Evolutionary conservation across 1,140 invertebrate genomes (phyloP), one percentile per base, ranked within the genome.

Genomic region (Pseudomyrmex concolor): DNA sequence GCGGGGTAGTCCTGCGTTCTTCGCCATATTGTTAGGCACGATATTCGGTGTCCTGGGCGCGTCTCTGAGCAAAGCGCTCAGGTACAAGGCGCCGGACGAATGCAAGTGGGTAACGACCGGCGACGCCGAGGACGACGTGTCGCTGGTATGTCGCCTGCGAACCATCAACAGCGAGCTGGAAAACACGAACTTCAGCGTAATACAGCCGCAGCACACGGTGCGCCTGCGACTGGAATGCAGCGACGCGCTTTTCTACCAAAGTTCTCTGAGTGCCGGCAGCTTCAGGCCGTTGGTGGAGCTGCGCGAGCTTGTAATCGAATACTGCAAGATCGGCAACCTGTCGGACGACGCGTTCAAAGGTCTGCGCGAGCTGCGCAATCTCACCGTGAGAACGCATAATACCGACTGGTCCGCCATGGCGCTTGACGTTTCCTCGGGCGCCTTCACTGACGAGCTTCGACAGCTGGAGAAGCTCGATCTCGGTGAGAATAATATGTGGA

Each of bases 121-220:
- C 89, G 94, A 95, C 78, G 92, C 93, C 71, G 95, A 96, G 68
- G 95, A 95, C 87, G 96, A 97, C 90, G 97, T 98, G 2, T 96
- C 97, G 1, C 94, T 98, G 73, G 96, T 97, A 77, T 98, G 97
- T 90, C 95, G 96, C 83, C 93, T 98, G 73, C 95, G 97, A 62
- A 97, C 97, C 83, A 97, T 98, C 94, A 98, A 98, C 94, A 97
- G 97, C 91, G 97, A 98, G 94, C 94, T 98, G 90, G 97, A 98
- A 94, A 97, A 97, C 92, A 98, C 97, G 45, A 98, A 98, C 90
- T 98, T 98, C 92, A 97, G 97, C 93, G 97, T 97, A 55, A 97
- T 97, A 83, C 97, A 97, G 93, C 96, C 97, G n/a, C 96, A 97
- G 90, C 97, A 98, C 85, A 97, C 97, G 34, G 97, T 98, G 2